Evolutionary conservation across 2,888 invertebrate species (phyloP).

Genomic region (Calameuta idolon): DNA sequence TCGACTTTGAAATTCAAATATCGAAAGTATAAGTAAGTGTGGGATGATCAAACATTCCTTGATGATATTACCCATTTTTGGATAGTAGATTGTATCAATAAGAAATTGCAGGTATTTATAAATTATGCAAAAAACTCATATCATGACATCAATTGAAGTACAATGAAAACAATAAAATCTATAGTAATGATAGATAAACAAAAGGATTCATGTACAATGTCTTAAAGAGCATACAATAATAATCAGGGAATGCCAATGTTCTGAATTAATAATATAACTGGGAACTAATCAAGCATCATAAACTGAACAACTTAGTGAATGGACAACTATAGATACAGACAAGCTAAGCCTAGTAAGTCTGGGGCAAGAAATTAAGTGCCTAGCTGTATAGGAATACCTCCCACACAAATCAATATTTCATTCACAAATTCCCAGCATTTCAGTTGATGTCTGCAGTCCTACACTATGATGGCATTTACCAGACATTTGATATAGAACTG

Average conservation of each 20-base stretch:
- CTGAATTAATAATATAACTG: not conserved
- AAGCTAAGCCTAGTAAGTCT: constrained; percentile 9
- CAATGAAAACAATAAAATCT: not conserved
- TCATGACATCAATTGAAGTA: not conserved
- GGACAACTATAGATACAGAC: constrained; percentile 14
- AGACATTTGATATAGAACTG: not conserved
- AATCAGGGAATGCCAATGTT: not conserved
- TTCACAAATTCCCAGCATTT: constrained; percentile 51
- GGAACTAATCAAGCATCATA: not conserved
- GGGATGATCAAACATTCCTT: not conserved
- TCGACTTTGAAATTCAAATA: not conserved
- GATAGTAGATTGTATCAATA: not conserved
- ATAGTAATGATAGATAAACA: not conserved
- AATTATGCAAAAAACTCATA: not conserved
- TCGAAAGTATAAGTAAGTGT: not conserved
- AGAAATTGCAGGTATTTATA: not conserved
- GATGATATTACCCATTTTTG: not conserved
- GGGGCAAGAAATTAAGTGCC: constrained; percentile 34
- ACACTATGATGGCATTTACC: not conserved
- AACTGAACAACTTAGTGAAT: constrained; percentile 14
- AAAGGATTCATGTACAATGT: not conserved
- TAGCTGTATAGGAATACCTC: constrained; percentile 43
- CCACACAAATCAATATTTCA: constrained; percentile 60
- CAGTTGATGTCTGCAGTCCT: constrained; percentile 10
- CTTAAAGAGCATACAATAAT: not conserved